Evolutionary conservation across 30 jellyfish, hydroid and myxozoan genomes (phyloP).

Genomic region (Rhopilema esculentum): DNA sequence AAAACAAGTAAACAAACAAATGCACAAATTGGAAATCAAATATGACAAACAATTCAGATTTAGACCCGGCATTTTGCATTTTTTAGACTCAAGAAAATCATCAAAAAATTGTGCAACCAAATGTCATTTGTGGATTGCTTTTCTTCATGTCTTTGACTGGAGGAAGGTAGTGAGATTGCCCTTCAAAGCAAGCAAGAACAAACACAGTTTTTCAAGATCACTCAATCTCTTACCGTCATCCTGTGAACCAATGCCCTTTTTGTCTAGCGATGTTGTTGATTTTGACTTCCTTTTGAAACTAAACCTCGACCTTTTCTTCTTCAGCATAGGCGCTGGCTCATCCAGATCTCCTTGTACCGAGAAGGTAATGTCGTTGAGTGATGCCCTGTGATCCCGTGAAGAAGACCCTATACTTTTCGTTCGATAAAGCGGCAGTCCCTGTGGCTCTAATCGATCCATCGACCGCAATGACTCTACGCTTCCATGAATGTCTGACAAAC

Average conservation of each 20-base stretch:
- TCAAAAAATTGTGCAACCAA: too few species aligned
- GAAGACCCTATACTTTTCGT: slow-evolving; percentile 43
- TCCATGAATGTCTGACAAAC: slow-evolving; percentile 71
- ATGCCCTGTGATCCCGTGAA: slow-evolving; percentile 31
- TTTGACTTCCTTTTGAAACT: slow-evolving; percentile 70
- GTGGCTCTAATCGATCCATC: slow-evolving; percentile 37
- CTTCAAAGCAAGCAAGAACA: not conserved
- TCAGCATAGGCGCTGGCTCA: slow-evolving; percentile 34
- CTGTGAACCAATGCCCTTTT: slow-evolving; percentile 20
- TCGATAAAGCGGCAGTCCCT: slow-evolving; percentile 14
- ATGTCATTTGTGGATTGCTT: too few species aligned
- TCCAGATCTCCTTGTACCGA: slow-evolving; percentile 47
- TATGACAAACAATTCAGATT: too few species aligned
- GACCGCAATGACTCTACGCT: slow-evolving; percentile 59
- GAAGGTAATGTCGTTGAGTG: slow-evolving; percentile 41
- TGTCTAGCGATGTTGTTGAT: slow-evolving; percentile 68
- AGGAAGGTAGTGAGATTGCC: too few species aligned
- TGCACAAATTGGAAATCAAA: too few species aligned
- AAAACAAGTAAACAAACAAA: too few species aligned
- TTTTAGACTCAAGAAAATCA: too few species aligned
- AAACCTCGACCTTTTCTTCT: slow-evolving; percentile 64
- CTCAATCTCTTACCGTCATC: slow-evolving; percentile 41
- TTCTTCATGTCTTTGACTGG: too few species aligned
- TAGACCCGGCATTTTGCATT: too few species aligned
- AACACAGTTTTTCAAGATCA: not conserved